Base-by-base conservation (phyloP, 2,888 invertebrate species). In the Sesia bembeciformis region DNA sequence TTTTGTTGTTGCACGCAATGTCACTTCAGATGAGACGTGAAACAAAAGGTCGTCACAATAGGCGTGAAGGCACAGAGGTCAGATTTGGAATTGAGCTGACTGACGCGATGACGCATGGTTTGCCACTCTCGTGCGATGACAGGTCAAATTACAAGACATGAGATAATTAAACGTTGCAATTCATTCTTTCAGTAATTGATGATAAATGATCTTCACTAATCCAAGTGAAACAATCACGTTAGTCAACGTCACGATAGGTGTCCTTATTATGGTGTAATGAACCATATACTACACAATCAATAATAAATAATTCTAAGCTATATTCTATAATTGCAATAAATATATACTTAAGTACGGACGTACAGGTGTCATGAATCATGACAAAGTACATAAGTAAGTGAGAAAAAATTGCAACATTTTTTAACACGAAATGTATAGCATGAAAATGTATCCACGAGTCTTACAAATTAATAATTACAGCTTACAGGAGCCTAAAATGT, bases 131-230 rank as follows among this genome's bases (percentile, higher is more conserved):
- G 41, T 49, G 52, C 41, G 51, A 54, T 76, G 78, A 81, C 78
- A 73, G 71, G 62, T 66, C 67, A 68, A 72, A 76, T 77, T 73
- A 72, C 65, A 68, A 68, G 8, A 46, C 40, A 40, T 49, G 58
- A 69, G 60, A 66, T 76, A 74, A 79, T 76, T 74, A 76, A 72
- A 74, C 67, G 63, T 72, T 74, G 72, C 74, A 67, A 70, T 72
- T 72, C 64, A 60, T 67, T 69, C 71, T 70, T 69, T 54, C 52
- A 55, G 56, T 70, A 68, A 73, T 65, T 71, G 66, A 66, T 60
- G 62, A 8, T 46, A 7, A 46, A 46, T 46, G 23, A 23, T 23
- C 23, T 23, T 23, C 23, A 23, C 23, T 23, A 23, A 23, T 23
- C 23, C 23, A 23, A 23, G 23, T 23, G 23, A 23, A 23, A 23